Conservation (phyloP, 2,113 vertebrate species). For the Baryphthengus martii region DNA sequence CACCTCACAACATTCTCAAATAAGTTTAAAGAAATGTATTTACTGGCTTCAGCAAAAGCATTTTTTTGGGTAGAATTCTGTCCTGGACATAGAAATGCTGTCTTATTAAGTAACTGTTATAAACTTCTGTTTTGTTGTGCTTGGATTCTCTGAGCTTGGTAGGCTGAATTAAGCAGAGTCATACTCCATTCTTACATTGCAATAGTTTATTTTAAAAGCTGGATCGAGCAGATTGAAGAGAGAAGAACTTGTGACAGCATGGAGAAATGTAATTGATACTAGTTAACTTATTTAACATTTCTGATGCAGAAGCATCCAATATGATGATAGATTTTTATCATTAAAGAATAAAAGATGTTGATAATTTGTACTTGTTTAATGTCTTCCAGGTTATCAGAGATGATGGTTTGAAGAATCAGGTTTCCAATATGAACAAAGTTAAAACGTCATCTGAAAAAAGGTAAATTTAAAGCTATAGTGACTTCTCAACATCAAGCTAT, state of each 20-base stretch:
- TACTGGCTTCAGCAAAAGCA: background rate
- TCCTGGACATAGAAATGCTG: background rate
- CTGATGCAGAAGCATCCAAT: background rate
- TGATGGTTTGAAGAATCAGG: conserved; percentile 75
- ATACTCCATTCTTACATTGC: background rate
- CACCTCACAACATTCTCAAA: background rate
- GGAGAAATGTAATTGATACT: background rate
- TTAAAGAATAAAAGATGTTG: background rate
- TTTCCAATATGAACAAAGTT: conserved; percentile 87
- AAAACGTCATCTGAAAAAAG: conserved; percentile 91
- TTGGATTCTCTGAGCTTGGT: background rate
- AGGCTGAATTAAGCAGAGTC: background rate
- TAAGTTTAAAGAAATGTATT: background rate
- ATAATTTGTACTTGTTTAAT: background rate
- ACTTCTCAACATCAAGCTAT: background rate
- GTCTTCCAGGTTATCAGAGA: conserved; percentile 75
- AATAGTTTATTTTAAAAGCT: background rate
- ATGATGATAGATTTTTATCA: background rate
- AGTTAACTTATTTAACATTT: background rate
- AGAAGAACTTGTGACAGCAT: background rate
- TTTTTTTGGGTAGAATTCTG: background rate
- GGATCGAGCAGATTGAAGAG: background rate
- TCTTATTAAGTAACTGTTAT: background rate
- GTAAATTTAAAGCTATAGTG: conserved; percentile 60
- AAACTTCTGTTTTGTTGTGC: background rate